Evolutionary conservation across 37 sponge, comb jelly and placozoan species (phyloP).

Genomic region (Sycon ciliatum): DNA sequence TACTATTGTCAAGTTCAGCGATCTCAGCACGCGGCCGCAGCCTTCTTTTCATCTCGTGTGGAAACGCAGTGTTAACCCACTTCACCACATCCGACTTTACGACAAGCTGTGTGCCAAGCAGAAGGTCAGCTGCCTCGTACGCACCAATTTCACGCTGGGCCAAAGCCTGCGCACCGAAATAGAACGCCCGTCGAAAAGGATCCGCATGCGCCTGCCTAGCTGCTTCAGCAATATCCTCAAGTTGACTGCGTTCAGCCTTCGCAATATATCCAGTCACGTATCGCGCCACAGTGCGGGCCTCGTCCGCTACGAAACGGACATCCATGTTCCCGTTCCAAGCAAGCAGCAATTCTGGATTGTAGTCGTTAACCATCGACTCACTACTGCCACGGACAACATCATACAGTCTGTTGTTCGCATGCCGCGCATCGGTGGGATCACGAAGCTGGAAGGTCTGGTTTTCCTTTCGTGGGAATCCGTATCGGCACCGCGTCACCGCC

Average conservation of each 20-base stretch:
- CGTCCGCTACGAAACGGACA: slow-evolving; percentile 40
- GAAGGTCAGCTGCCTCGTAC: slow-evolving; percentile 39
- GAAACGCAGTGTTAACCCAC: slow-evolving; percentile 33
- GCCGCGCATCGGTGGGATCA: slow-evolving; percentile 25
- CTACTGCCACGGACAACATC: slow-evolving; percentile 1
- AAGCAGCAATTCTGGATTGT: slow-evolving; percentile 41
- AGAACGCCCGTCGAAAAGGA: slow-evolving; percentile 30
- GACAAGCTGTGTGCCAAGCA: slow-evolving; percentile 36
- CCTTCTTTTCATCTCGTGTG: slow-evolving; percentile 29
- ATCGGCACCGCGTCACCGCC: slow-evolving; percentile 33
- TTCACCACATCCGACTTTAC: slow-evolving; percentile 36
- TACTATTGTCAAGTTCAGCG: slow-evolving; percentile 20
- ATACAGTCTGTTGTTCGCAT: slow-evolving; percentile 27
- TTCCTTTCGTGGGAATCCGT: slow-evolving; percentile 34
- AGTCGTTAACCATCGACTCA: slow-evolving; percentile 42
- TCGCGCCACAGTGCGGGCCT: slow-evolving; percentile 31
- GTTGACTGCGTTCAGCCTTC: slow-evolving; percentile 47
- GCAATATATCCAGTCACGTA: slow-evolving; percentile 51
- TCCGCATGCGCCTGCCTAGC: slow-evolving; percentile 11
- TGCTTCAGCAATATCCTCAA: slow-evolving; percentile 45
- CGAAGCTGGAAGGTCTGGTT: slow-evolving; percentile 10
- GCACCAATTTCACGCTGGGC: slow-evolving; percentile 35
- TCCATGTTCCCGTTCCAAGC: slow-evolving; percentile 53
- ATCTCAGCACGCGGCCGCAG: slow-evolving; percentile 24
- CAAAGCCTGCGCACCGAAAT: slow-evolving; percentile 23